Evolutionary conservation across 2,113 vertebrate genomes (phyloP).

Genomic region (Tachysurus fulvidraco): DNA sequence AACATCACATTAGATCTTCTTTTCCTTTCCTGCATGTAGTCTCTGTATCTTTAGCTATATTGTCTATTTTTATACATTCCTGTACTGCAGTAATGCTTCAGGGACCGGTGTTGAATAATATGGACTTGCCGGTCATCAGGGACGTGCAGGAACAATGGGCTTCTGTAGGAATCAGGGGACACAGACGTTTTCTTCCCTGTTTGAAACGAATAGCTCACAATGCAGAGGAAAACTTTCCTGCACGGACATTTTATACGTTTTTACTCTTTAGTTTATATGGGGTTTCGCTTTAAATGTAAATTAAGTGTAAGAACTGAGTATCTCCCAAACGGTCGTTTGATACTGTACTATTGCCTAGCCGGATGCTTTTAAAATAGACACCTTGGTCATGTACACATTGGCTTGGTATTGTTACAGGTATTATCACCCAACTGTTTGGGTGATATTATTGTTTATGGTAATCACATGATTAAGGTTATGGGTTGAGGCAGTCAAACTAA

Average conservation of each 20-base stretch:
- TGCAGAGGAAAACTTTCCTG: neutral
- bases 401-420: too few relatives aligned
- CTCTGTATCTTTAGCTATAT: neutral
- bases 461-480: too few relatives aligned
- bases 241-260: neutral
- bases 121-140: neutral
- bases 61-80: conserved; percentile 6
- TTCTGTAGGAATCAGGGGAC: neutral
- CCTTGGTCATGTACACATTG: too few relatives aligned
- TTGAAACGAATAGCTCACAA: neutral
- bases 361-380: too few relatives aligned
- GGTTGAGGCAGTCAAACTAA: neutral
- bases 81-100: neutral
- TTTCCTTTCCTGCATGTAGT: neutral
- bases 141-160: conserved; percentile 6
- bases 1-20: neutral
- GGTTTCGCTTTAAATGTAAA: neutral
- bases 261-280: neutral
- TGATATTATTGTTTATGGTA: too few relatives aligned
- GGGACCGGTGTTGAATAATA: conserved; percentile 6
- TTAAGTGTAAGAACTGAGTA: too few relatives aligned
- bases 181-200: neutral
- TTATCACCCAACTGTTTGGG: too few relatives aligned
- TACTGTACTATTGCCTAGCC: too few relatives aligned
- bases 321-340: too few relatives aligned